Evolutionary conservation across 2,797 vertebrate species (phyloP).

Genomic region (Phoxinus dragarum): DNA sequence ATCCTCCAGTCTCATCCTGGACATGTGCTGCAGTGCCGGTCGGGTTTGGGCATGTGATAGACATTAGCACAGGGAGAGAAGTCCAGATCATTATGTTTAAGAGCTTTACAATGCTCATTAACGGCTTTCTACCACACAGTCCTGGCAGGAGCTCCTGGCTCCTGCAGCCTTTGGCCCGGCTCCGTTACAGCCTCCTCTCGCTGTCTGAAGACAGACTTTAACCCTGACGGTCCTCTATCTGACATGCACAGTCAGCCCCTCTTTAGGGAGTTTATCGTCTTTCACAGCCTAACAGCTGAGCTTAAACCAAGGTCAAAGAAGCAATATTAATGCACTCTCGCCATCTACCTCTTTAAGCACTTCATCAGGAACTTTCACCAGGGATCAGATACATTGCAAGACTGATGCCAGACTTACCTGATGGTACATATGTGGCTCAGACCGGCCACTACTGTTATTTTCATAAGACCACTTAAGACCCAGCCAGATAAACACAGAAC

Average conservation of each 20-base stretch:
- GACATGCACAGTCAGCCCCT: slow-evolving; percentile 19
- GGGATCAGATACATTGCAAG: slow-evolving; percentile 28
- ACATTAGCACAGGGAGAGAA: slow-evolving; percentile 76
- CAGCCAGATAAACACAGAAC: slow-evolving; percentile 62
- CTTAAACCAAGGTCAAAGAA: slow-evolving; percentile 32
- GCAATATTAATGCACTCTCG: slow-evolving; percentile 24
- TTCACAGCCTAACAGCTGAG: slow-evolving; percentile 37
- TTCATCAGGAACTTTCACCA: slow-evolving; percentile 35
- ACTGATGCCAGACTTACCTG: slow-evolving; percentile 49
- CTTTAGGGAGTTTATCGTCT: slow-evolving; percentile 33
- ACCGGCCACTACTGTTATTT: slow-evolving; percentile 68
- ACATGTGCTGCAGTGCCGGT: slow-evolving; percentile 58
- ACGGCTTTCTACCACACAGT: slow-evolving; percentile 80
- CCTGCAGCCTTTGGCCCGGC: slow-evolving; percentile 60
- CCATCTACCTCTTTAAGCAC: slow-evolving; percentile 5
- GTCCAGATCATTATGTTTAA: slow-evolving; percentile 81
- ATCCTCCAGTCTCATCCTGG: slow-evolving; percentile 60
- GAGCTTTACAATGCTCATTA: slow-evolving; percentile 84
- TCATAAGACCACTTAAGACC: slow-evolving; percentile 66
- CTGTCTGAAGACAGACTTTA: slow-evolving; percentile 51
- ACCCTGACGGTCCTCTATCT: slow-evolving; percentile 52
- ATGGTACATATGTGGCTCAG: slow-evolving; percentile 71
- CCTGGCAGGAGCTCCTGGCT: slow-evolving; percentile 66
- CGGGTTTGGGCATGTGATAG: slow-evolving; percentile 71
- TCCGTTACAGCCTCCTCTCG: slow-evolving; percentile 61